Conservation (phyloP, 2,113 vertebrate species). For the Rhizomys pruinosus region DNA sequence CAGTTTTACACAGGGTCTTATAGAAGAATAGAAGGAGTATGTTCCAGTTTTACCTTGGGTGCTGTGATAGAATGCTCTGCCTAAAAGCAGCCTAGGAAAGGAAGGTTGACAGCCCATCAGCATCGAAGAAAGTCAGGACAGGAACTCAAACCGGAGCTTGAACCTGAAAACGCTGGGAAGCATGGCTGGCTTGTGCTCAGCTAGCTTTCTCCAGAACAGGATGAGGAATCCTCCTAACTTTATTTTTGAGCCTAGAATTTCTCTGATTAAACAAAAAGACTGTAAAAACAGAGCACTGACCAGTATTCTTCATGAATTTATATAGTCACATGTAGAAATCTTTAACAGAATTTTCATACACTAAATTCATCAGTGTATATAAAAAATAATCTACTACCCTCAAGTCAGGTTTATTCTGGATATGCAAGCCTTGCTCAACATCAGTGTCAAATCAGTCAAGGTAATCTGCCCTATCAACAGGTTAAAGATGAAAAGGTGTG, state of each 20-base stretch:
- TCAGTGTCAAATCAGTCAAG: background rate
- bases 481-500: constrained; percentile 12
- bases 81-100: background rate
- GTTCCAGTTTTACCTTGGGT: background rate
- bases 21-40: background rate
- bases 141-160: background rate
- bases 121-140: background rate
- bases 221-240: background rate
- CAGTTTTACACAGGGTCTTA: background rate
- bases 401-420: background rate
- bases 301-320: background rate
- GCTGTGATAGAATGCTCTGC: background rate
- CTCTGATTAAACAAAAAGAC: background rate
- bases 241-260: background rate
- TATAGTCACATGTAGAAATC: background rate
- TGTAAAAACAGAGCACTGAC: background rate
- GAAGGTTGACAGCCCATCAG: background rate
- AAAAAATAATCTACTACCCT: background rate
- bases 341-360: background rate
- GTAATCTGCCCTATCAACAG: background rate
- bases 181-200: background rate
- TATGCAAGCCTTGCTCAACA: background rate
- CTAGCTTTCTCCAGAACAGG: background rate
- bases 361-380: background rate
- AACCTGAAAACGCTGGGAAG: background rate